phyloP scores from a whole-genome alignment of 2,797 vertebrate genomes.

The Chelon labrosus region DNA sequence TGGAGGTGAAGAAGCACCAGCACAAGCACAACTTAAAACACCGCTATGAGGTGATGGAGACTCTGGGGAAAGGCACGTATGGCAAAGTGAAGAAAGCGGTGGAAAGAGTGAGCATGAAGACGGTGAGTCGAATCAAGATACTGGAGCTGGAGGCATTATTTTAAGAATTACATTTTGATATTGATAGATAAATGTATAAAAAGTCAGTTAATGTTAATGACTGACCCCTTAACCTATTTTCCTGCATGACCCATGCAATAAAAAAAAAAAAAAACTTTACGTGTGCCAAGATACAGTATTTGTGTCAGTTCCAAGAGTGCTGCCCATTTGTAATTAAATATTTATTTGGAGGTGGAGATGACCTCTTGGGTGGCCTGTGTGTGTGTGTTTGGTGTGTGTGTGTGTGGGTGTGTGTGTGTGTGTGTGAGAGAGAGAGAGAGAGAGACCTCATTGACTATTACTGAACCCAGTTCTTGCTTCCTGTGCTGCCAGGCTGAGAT shows the following conservation, averaged over 20 bases:
- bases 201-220: too few species aligned
- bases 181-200: too few species aligned
- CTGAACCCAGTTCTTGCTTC: constrained; percentile 55
- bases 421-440: background rate
- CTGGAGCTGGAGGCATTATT: too few species aligned
- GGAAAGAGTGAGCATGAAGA: constrained; percentile 79
- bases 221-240: constrained; percentile 6
- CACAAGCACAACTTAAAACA: constrained; percentile 88
- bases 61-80: constrained; percentile 86
- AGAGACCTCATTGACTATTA: constrained; percentile 46
- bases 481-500: constrained; percentile 76
- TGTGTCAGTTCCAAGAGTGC: constrained; percentile 12
- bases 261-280: background rate
- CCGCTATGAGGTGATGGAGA: constrained; percentile 87
- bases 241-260: background rate
- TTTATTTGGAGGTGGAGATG: constrained; percentile 29
- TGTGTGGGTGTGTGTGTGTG: constrained; percentile 27
- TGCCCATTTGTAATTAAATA: constrained; percentile 41
- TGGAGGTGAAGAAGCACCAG: constrained; percentile 85
- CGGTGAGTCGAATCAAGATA: constrained; percentile 68
- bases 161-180: too few species aligned
- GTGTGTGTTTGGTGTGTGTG: constrained; percentile 14
- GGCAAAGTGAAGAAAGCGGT: constrained; percentile 88
- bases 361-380: constrained; percentile 20
- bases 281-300: background rate